Evolutionary conservation across 2,888 invertebrate genomes (phyloP).

Genomic region (Dicyrtoma fusca): DNA sequence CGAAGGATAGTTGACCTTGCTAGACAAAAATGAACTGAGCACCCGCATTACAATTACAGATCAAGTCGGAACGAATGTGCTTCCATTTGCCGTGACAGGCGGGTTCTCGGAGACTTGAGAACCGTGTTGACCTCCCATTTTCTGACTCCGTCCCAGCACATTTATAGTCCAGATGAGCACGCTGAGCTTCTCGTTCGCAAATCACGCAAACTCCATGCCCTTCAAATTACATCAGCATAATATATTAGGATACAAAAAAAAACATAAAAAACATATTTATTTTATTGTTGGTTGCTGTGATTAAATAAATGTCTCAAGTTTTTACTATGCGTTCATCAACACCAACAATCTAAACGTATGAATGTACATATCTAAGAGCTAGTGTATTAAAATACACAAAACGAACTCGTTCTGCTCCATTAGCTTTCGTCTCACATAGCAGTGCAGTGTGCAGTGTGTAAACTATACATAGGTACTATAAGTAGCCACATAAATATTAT

Average conservation of each 20-base stretch:
- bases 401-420: too few relatives aligned
- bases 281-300: too few relatives aligned
- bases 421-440: too few relatives aligned
- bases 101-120: constrained; percentile 54
- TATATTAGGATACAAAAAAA: neutral
- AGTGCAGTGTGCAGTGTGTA: too few relatives aligned
- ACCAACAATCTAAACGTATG: too few relatives aligned
- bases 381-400: too few relatives aligned
- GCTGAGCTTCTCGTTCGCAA: constrained; percentile 53
- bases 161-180: constrained; percentile 46
- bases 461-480: too few relatives aligned
- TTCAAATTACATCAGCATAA: constrained; percentile 16
- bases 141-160: constrained; percentile 50
- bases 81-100: constrained; percentile 50
- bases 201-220: constrained; percentile 51
- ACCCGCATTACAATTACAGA: constrained; percentile 46
- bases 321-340: too few relatives aligned
- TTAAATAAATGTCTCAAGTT: too few relatives aligned
- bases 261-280: neutral
- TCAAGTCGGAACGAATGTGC: constrained; percentile 41
- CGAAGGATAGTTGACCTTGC: too few relatives aligned
- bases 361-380: too few relatives aligned
- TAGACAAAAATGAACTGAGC: constrained; percentile 53
- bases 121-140: constrained; percentile 47
- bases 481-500: too few relatives aligned